Conservation (phyloP, 2,888 invertebrate species). For the Brachyptera risi region DNA sequence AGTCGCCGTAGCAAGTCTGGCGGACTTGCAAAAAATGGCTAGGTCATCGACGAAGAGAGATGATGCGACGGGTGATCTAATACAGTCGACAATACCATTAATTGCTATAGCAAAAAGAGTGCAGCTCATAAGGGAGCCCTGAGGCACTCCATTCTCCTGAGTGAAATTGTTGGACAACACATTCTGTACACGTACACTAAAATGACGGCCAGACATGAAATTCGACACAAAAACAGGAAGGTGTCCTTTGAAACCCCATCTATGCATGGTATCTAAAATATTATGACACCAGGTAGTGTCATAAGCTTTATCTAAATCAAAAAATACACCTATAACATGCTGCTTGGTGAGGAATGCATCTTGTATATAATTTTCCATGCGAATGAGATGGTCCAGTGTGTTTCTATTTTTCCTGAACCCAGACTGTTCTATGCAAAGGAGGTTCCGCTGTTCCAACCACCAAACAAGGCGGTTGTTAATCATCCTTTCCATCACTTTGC, state of each 20-base stretch:
- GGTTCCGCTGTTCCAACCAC: slow-evolving; percentile 31
- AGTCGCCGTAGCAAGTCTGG: neutral
- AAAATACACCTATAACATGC: too few relatives aligned
- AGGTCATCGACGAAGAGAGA: slow-evolving; percentile 20
- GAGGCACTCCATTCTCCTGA: too few relatives aligned
- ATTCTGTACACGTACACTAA: slow-evolving; percentile 13
- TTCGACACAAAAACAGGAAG: slow-evolving; percentile 27
- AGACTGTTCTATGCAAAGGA: slow-evolving; percentile 28
- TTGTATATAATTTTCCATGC: slow-evolving; percentile 33
- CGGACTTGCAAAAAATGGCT: too few relatives aligned
- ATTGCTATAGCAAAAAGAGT: slow-evolving; percentile 24
- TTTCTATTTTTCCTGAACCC: too few relatives aligned
- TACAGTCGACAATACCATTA: slow-evolving; percentile 2
- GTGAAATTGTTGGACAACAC: too few relatives aligned
- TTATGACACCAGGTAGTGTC: slow-evolving; percentile 31
- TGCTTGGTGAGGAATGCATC: slow-evolving; percentile 32
- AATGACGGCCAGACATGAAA: slow-evolving; percentile 17
- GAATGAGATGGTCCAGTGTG: too few relatives aligned
- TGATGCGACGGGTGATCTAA: slow-evolving; percentile 1
- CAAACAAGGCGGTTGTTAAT: slow-evolving; percentile 34
- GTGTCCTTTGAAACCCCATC: slow-evolving; percentile 30
- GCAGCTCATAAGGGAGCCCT: slow-evolving; percentile 21
- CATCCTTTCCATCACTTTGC: slow-evolving; percentile 36
- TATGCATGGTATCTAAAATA: slow-evolving; percentile 24
- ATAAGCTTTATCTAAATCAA: too few relatives aligned